Evolutionary conservation across 2,797 vertebrate genomes (phyloP), one percentile per base, ranked within the genome.

Genomic region (Anabacerthia variegaticeps): DNA sequence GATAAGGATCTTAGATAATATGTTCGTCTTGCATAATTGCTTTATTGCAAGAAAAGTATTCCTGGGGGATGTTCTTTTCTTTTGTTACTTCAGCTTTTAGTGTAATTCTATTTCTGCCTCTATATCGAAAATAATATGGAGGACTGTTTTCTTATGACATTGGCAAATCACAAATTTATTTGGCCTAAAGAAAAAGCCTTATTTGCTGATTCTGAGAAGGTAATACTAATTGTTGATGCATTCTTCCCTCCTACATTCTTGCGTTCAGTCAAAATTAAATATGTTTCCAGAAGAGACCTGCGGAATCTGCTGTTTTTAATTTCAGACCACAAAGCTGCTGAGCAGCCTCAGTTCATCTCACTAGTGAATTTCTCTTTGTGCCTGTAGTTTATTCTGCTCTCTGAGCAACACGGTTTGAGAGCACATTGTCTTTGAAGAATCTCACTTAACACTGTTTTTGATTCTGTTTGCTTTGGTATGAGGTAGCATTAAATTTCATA

Each of bases 31-130:
- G 49, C 51, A 39, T 88, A 85, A 92, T 84, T 93, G 48, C 54
- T 85, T 80, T 93, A 41, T 69, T 91, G 67, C 39, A 86, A 88
- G 67, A 66, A 66, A 78, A 81, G 9, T 88, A 14, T 69, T 89
- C 81, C 91, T 86, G 76, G 36, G 89, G 69, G 73, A 62, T 80
- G 67, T 83, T 71, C 17, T 72, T 95, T 85, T 71, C 73, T 85
- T 95, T 91, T 83, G 43, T 95, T 86, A 44, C 48, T 92, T 67
- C 32, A 69, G 8, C 68, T 96, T 89, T 91, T 43, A 72, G 21
- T 72, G 54, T 91, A 92, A 96, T 89, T 58, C 62, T 95, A 37
- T 85, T 92, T 88, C 52, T 92, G 55, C 44, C 0, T 0, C 59
- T 88, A 9, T 56, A 49, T 9, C 1, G 10, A 85, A 92, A 62